Percentiles rank a stretch among this genome's conserved stretches.
Evolutionary conservation across 92 coral and sea anemone species (phyloP).

Genomic region (Epizoanthus scotinus): DNA sequence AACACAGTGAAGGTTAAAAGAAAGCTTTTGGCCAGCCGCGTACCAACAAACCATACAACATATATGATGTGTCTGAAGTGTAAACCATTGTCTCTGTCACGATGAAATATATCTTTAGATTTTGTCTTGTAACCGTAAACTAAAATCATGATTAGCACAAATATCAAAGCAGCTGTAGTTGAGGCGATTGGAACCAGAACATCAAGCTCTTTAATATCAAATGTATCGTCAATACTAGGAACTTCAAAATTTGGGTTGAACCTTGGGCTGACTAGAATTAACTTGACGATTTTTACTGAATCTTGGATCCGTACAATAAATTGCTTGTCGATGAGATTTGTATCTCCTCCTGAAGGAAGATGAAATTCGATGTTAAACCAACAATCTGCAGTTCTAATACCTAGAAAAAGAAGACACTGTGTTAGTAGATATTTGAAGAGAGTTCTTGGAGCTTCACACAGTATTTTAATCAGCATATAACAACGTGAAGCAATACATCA

Average conservation of each 20-base stretch:
- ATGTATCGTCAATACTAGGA: conserved; percentile 55
- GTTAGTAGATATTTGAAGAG: too few relatives aligned
- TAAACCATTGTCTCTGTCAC: conserved; percentile 71
- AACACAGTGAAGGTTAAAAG: conserved; percentile 68
- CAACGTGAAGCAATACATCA: not conserved
- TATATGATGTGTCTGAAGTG: conserved; percentile 78
- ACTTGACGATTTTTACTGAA: conserved; percentile 55
- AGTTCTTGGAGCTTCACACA: too few relatives aligned
- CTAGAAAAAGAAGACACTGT: conserved; percentile 12
- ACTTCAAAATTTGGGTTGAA: conserved; percentile 58
- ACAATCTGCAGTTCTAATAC: conserved; percentile 54
- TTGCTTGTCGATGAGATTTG: conserved; percentile 74
- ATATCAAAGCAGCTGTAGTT: conserved; percentile 56
- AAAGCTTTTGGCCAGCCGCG: conserved; percentile 74
- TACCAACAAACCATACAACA: conserved; percentile 80
- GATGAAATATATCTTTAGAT: conserved; percentile 67
- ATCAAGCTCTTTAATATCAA: conserved; percentile 52
- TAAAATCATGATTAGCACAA: conserved; percentile 51
- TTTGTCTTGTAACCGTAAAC: conserved; percentile 78
- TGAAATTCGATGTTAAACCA: conserved; percentile 62
- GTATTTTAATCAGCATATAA: too few relatives aligned
- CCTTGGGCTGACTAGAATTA: conserved; percentile 70
- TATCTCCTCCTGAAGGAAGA: conserved; percentile 81
- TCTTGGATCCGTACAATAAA: conserved; percentile 65
- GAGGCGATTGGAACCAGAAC: conserved; percentile 60